Evolutionary conservation across 1,140 invertebrate genomes (phyloP).

Genomic region (Cydia strobilella): DNA sequence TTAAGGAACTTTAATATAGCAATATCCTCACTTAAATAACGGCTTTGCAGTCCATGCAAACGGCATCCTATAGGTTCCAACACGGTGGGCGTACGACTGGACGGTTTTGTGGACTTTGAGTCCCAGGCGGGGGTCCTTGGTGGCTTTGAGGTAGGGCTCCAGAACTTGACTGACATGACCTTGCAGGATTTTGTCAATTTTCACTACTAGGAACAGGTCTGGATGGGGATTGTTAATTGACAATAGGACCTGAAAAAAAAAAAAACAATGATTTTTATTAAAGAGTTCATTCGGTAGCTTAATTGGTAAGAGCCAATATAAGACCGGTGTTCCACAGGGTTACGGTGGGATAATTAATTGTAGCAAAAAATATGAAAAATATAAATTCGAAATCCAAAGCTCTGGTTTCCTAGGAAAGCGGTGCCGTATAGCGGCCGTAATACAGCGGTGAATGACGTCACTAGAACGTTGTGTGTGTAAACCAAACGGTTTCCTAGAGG

Average conservation of each 20-base stretch:
- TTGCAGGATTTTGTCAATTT: conserved; percentile 95
- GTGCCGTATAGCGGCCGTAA: no score
- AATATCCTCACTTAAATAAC: conserved; percentile 83
- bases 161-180: conserved; percentile 92
- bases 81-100: conserved; percentile 88
- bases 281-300: no score
- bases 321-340: no score
- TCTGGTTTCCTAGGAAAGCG: no score
- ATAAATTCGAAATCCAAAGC: no score
- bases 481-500: no score
- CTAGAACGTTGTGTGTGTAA: no score
- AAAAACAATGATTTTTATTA: no score
- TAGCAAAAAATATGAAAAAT: no score
- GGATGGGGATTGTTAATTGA: conserved; percentile 91
- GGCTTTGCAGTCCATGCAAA: conserved; percentile 96
- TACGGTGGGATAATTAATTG: no score
- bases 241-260: conserved; percentile 85
- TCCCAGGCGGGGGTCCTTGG: conserved; percentile 88
- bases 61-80: conserved; percentile 96
- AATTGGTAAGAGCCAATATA: no score
- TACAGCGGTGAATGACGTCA: no score
- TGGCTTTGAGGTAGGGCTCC: conserved; percentile 92
- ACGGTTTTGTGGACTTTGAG: conserved; percentile 92
- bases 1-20: background rate
- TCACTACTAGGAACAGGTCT: conserved; percentile 93